These are phyloP conservation scores for Ptychadena robeensis DNA, from an alignment of 2,797 vertebrate species.

Conservation along the genomic window DNA sequence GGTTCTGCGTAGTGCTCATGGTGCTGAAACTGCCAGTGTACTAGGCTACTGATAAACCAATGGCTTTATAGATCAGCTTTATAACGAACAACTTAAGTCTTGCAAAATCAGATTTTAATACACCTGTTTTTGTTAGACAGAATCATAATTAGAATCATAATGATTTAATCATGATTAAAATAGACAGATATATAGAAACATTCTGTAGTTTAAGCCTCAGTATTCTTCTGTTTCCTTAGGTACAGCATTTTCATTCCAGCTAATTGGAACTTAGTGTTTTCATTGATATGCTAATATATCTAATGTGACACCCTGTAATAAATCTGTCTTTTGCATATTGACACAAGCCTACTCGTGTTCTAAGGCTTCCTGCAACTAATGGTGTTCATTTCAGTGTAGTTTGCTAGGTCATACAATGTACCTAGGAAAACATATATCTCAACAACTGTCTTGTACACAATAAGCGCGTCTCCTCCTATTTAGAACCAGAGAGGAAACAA, in stretches of 20 bases:
- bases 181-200: neutral
- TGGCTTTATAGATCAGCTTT: too few relatives aligned
- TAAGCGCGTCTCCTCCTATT: conserved; percentile 37
- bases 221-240: conserved; percentile 26
- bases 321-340: conserved; percentile 46
- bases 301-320: conserved; percentile 42
- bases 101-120: neutral
- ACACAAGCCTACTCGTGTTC: conserved; percentile 34
- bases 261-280: conserved; percentile 63
- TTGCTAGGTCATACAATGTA: conserved; percentile 56
- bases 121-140: neutral
- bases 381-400: conserved; percentile 50
- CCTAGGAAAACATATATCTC: conserved; percentile 59
- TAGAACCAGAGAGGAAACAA: conserved; percentile 43
- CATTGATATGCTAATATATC: conserved; percentile 55
- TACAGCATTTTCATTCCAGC: conserved; percentile 38
- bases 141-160: neutral
- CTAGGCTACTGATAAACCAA: too few relatives aligned
- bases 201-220: neutral
- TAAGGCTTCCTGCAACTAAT: conserved; percentile 52
- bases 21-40: too few relatives aligned
- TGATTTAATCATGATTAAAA: neutral
- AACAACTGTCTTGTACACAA: conserved; percentile 49
- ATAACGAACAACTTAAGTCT: too few relatives aligned
- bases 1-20: too few relatives aligned